A percentile compares a stretch with the other conserved stretches of the same genome.
Evolutionary conservation across 2,888 invertebrate genomes (phyloP).

Genomic region (Cyclophora punctaria): DNA sequence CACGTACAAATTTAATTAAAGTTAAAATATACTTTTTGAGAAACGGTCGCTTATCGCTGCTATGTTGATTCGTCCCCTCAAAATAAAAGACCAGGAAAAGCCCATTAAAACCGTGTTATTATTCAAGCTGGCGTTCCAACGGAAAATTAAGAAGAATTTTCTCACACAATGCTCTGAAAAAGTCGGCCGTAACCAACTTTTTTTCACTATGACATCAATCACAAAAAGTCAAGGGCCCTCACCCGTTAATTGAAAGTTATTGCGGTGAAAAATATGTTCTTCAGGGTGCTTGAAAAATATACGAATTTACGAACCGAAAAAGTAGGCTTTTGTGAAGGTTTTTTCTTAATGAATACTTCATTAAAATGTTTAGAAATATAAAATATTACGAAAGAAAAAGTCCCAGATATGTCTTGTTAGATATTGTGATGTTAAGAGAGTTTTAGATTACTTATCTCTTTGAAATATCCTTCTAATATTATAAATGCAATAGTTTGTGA

Average conservation of each 20-base stretch:
- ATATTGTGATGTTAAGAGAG: too few relatives aligned
- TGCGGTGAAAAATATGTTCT: slow-evolving; percentile 22
- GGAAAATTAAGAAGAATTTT: slow-evolving; percentile 62
- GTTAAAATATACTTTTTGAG: slow-evolving; percentile 8
- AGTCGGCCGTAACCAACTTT: slow-evolving; percentile 37
- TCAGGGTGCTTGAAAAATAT: not conserved
- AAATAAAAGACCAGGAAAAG: slow-evolving; percentile 47
- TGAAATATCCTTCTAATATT: too few relatives aligned
- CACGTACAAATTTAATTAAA: slow-evolving; percentile 5
- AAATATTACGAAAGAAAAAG: too few relatives aligned
- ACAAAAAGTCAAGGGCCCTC: slow-evolving; percentile 27
- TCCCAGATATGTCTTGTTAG: too few relatives aligned
- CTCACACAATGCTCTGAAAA: slow-evolving; percentile 45
- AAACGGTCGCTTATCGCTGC: slow-evolving; percentile 19
- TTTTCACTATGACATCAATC: slow-evolving; percentile 38
- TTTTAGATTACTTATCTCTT: too few relatives aligned
- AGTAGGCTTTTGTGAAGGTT: too few relatives aligned
- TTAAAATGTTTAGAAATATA: too few relatives aligned
- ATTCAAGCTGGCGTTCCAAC: slow-evolving; percentile 46
- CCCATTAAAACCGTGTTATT: slow-evolving; percentile 51
- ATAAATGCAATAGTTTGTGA: too few relatives aligned
- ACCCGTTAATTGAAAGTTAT: slow-evolving; percentile 38
- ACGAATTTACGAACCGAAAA: too few relatives aligned
- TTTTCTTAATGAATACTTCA: too few relatives aligned
- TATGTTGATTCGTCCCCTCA: slow-evolving; percentile 28